A percentile compares a stretch with the other conserved stretches of the same genome.
These are phyloP conservation scores for Bugulina stolonifera DNA, from an alignment of 2,888 invertebrate species.

Conservation along the genomic window DNA sequence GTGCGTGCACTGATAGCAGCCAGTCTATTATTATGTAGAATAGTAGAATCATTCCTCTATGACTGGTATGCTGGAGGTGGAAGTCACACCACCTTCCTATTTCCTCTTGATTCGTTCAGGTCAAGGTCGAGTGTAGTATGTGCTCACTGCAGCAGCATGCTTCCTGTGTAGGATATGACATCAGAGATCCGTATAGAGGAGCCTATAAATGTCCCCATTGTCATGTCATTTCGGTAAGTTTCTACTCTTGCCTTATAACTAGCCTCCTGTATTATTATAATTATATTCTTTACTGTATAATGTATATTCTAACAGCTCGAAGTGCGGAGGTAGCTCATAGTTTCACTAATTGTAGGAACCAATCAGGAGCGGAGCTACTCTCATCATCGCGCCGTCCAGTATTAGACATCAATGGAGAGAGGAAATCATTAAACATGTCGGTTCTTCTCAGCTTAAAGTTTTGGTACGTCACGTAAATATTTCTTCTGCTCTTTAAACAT, in stretches of 20 bases:
- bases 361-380: slow-evolving; percentile 61
- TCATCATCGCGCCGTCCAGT: slow-evolving; percentile 66
- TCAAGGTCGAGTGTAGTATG: slow-evolving; percentile 57
- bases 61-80: too few relatives aligned
- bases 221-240: slow-evolving; percentile 56
- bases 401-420: slow-evolving; percentile 68
- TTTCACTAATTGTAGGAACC: slow-evolving; percentile 49
- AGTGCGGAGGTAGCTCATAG: too few relatives aligned
- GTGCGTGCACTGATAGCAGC: too few relatives aligned
- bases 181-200: slow-evolving; percentile 43
- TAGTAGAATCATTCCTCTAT: too few relatives aligned
- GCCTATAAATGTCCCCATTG: slow-evolving; percentile 65
- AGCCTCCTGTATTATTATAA: too few relatives aligned
- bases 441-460: slow-evolving; percentile 51
- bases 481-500: too few relatives aligned
- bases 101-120: slow-evolving; percentile 27
- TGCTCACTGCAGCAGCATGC: slow-evolving; percentile 64
- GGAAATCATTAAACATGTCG: slow-evolving; percentile 63
- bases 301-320: too few relatives aligned
- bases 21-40: too few relatives aligned
- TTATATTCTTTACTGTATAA: too few relatives aligned
- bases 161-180: slow-evolving; percentile 59
- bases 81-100: too few relatives aligned
- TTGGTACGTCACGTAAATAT: slow-evolving; percentile 43
- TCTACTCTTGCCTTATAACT: too few relatives aligned